Conservation (phyloP, 2,888 invertebrate species). For the Allolobophora icterica region DNA sequence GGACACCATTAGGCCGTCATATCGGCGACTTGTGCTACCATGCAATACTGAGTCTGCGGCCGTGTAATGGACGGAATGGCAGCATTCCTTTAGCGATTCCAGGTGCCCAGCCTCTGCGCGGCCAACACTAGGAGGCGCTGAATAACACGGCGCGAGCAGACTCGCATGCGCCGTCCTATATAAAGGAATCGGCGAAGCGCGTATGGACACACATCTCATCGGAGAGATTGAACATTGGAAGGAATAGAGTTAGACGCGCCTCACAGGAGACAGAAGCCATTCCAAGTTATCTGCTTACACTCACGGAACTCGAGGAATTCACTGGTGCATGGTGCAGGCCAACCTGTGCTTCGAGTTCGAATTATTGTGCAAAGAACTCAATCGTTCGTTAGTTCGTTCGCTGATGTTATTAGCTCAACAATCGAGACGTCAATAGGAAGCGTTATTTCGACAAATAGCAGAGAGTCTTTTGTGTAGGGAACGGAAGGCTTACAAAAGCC, state of each 20-base stretch:
- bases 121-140: neutral
- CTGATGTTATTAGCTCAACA: neutral
- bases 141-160: neutral
- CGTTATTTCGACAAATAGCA: too few relatives aligned
- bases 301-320: neutral
- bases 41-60: neutral
- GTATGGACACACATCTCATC: neutral
- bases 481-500: neutral
- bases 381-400: too few relatives aligned
- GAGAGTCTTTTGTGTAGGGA: neutral
- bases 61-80: constrained; percentile 11
- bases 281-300: neutral
- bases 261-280: neutral
- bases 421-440: too few relatives aligned
- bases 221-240: neutral
- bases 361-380: too few relatives aligned
- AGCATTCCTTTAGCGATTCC: constrained; percentile 14
- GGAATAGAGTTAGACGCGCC: neutral
- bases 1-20: constrained; percentile 11
- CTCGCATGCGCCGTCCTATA: neutral
- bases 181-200: constrained; percentile 1
- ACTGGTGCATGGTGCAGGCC: neutral
- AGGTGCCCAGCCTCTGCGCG: neutral
- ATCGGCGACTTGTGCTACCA: constrained; percentile 7
- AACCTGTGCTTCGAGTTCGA: neutral